phyloP scores from a whole-genome alignment of 2,113 vertebrate species.

The Catharus minimus region DNA sequence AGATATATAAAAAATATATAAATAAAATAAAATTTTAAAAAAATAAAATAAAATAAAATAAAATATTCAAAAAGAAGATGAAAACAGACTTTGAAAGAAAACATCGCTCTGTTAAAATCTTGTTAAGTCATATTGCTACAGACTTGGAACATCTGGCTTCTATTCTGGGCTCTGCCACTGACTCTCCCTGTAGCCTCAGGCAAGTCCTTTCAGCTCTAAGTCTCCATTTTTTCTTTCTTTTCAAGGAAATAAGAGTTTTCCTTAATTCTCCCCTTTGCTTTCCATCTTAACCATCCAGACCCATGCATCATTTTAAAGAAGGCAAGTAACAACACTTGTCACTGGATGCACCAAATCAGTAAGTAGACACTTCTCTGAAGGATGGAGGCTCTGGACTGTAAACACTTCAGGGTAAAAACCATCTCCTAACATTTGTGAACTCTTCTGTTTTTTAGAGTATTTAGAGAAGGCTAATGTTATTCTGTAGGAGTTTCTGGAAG shows the following conservation, averaged over 20 bases:
- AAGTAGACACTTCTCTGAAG: neutral
- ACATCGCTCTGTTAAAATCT: neutral
- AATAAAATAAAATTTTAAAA: neutral
- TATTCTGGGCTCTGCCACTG: conserved; percentile 1
- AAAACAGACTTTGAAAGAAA: conserved; percentile 25
- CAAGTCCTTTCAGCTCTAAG: conserved; percentile 8
- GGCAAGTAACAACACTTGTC: neutral
- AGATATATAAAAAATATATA: neutral
- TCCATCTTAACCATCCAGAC: neutral
- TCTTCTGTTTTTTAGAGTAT: conserved; percentile 8
- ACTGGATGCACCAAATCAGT: neutral
- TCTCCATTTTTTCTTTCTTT: neutral
- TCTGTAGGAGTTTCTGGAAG: conserved; percentile 48
- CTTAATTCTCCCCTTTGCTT: neutral
- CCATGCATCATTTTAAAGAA: neutral
- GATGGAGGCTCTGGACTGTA: neutral
- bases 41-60: neutral
- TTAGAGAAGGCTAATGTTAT: conserved; percentile 50
- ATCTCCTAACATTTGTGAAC: conserved; percentile 30
- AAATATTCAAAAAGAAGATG: neutral
- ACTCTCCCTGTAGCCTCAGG: neutral
- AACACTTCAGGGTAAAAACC: conserved; percentile 3
- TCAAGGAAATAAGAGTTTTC: neutral
- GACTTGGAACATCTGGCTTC: conserved; percentile 3
- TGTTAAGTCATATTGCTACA: neutral